Percentiles rank a stretch among this genome's conserved stretches.
These are phyloP conservation scores for Periparus ater DNA, from an alignment of 2,797 vertebrate species.

Conservation along the genomic window DNA sequence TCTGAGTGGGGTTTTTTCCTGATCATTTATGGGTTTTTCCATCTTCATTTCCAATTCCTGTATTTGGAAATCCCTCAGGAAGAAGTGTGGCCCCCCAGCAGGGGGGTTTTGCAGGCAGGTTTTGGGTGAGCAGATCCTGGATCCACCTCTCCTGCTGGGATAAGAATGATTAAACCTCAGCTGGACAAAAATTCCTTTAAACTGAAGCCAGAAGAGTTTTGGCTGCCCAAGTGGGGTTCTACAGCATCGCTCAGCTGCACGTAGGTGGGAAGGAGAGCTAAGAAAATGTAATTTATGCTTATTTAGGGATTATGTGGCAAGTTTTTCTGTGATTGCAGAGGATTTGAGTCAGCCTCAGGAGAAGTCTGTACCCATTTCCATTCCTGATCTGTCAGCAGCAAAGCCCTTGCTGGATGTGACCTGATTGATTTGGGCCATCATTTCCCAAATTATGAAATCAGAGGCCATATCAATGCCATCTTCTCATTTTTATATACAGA, in stretches of 20 bases:
- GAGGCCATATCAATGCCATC: neutral
- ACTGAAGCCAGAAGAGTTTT: neutral
- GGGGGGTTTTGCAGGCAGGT: neutral
- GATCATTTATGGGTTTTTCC: accelerated
- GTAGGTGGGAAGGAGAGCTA: neutral
- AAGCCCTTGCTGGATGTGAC: neutral
- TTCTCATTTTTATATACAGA: neutral
- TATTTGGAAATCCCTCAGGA: neutral
- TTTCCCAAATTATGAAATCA: neutral
- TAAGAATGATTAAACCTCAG: neutral
- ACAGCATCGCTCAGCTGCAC: neutral
- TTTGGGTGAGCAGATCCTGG: neutral
- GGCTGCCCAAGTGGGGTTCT: neutral
- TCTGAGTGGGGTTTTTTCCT: neutral
- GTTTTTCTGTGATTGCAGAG: neutral
- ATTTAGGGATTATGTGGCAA: neutral
- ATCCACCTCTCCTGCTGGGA: neutral
- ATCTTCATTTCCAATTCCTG: neutral
- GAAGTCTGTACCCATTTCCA: neutral
- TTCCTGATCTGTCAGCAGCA: neutral
- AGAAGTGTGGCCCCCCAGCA: neutral
- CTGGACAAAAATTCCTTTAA: neutral
- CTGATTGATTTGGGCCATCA: neutral
- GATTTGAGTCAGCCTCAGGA: neutral
- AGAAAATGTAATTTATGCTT: neutral